These are phyloP conservation scores for Anarsia innoxiella DNA, from an alignment of 2,888 invertebrate species.

Conservation along the genomic window DNA sequence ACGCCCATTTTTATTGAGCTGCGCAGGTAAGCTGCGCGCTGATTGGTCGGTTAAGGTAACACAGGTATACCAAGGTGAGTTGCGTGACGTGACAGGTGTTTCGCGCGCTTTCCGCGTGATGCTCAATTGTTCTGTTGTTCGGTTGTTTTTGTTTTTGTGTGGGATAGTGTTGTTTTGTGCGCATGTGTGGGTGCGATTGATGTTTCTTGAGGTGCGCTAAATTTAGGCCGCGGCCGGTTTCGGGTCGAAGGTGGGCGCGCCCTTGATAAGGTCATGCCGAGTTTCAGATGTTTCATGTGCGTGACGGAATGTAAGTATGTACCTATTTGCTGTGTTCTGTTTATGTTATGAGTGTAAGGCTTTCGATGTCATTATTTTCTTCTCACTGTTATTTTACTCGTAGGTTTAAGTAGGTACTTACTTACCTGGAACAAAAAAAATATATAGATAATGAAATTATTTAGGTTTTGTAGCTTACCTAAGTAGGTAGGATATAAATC, in stretches of 20 bases:
- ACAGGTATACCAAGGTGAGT: constrained; percentile 52
- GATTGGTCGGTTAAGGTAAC: constrained; percentile 58
- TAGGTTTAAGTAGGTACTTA: constrained; percentile 6
- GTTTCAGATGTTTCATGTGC: too few species aligned
- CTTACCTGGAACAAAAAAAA: not conserved
- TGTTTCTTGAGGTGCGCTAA: constrained; percentile 73
- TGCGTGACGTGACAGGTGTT: constrained; percentile 47
- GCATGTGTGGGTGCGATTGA: constrained; percentile 71
- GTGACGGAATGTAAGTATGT: too few species aligned
- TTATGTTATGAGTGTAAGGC: too few species aligned
- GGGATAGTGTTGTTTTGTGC: constrained; percentile 39
- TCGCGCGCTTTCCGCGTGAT: constrained; percentile 13
- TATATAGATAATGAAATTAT: too few species aligned
- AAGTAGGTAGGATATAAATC: too few species aligned
- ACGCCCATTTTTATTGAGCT: constrained; percentile 70
- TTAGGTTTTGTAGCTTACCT: too few species aligned
- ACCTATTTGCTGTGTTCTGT: too few species aligned
- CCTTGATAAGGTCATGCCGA: constrained; percentile 1
- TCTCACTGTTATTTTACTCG: too few species aligned
- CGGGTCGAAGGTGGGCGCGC: constrained; percentile 28
- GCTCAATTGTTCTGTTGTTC: constrained; percentile 7
- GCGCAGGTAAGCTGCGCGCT: constrained; percentile 71
- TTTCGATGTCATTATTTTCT: too few species aligned
- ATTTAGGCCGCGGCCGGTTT: constrained; percentile 62
- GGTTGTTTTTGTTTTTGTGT: constrained; percentile 17